These are phyloP conservation scores for Myopa tessellatipennis DNA, from an alignment of 2,888 invertebrate species.

Conservation along the genomic window DNA sequence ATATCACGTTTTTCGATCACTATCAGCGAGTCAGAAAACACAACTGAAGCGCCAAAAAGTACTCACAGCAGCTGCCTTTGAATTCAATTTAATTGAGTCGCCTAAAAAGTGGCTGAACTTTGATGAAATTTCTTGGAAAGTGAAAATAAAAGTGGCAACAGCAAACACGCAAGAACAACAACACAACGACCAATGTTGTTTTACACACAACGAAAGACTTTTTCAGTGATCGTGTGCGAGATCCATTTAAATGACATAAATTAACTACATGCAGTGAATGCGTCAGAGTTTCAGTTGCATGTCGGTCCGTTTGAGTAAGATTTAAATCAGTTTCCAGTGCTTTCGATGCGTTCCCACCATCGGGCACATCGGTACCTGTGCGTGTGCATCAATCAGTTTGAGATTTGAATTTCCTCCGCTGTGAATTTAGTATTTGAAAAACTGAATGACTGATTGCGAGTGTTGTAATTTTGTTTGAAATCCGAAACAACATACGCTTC, in stretches of 20 bases:
- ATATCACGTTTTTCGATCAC: conserved; percentile 22
- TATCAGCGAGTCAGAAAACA: conserved; percentile 13
- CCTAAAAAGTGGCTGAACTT: conserved; percentile 18
- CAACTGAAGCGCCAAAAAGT: neutral
- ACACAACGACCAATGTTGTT: conserved; percentile 12
- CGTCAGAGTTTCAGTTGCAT: too few species aligned
- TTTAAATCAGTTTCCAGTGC: neutral
- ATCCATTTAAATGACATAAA: neutral
- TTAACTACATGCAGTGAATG: too few species aligned
- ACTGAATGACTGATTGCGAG: neutral
- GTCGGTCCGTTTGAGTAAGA: too few species aligned
- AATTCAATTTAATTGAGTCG: neutral
- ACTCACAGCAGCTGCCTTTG: neutral
- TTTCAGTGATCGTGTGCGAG: conserved; percentile 26
- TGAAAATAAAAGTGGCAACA: conserved; percentile 23
- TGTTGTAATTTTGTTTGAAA: too few species aligned
- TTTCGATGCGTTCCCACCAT: neutral
- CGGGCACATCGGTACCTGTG: neutral
- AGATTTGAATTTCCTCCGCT: neutral
- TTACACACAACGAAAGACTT: conserved; percentile 13
- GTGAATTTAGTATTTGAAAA: neutral
- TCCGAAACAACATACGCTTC: too few species aligned
- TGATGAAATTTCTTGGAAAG: conserved; percentile 29
- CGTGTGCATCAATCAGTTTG: neutral
- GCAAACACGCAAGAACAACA: conserved; percentile 3